Evolutionary conservation across 2,888 invertebrate genomes (phyloP), one percentile per base, ranked within the genome.

Genomic region (Pherbina coryleti): DNA sequence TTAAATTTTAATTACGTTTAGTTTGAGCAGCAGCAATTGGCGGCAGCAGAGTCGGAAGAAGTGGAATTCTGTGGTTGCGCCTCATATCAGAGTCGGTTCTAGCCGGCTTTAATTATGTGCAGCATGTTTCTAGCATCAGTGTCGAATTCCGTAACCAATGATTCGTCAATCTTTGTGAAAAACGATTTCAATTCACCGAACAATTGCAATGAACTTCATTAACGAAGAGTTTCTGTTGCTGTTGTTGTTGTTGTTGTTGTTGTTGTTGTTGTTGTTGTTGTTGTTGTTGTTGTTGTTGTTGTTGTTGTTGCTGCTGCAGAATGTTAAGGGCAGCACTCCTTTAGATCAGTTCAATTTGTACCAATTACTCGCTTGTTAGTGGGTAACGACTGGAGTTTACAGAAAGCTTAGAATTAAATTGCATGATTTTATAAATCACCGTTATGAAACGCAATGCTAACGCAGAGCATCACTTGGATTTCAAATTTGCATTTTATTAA

Each of bases 1-100:
- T 75, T 75, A 67, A 67, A 75, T 75, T 75, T 67, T 75, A 75
- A 75, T 75, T 75, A 75, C 51, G 67, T 55, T 25, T 25, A 62
- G 25, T n/a, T 34, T 37, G 19, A 49, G 22, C 44, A 67, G 19
- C 22, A n/a, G 17, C 64, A 28, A n/a, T n/a, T n/a, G n/a, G n/a
- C 64, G 7, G 64, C 19, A 9, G 28, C 25, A 28, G 8, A 28
- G 25, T 17, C 25, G 25, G 8, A 28, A 60, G 60, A 60, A 44
- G 11, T 44, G 44, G 44, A 28, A 60, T 3, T 34, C 34, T 66
- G 64, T 19, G 34, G 64, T 66, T 66, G 31, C 37, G 28, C 55
- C 22, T n/a, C n/a, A 31, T 66, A 28, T 7, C 11, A 66, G 34
- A 17, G 31, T 31, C 64, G n/a, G 34, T 5, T 19, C 17, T 2